These are phyloP conservation scores for Chroicocephalus ridibundus DNA, from an alignment of 2,113 vertebrate species.

Conservation along the genomic window DNA sequence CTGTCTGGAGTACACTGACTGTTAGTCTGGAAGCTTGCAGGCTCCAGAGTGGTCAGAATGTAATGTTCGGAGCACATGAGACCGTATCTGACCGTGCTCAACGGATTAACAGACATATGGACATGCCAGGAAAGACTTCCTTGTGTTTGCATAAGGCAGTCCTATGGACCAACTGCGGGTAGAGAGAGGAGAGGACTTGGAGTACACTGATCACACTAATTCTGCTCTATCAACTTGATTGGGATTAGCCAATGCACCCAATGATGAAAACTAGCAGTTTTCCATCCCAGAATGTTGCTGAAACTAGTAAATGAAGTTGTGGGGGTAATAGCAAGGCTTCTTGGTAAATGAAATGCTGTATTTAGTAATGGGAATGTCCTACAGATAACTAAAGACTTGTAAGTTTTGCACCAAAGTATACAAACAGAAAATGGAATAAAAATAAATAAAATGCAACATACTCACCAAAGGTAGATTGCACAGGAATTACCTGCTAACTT, in stretches of 20 bases:
- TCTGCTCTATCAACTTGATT: neutral
- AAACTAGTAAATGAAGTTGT: neutral
- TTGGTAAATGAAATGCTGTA: neutral
- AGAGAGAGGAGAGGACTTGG: neutral
- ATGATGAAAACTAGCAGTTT: neutral
- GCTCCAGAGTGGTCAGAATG: neutral
- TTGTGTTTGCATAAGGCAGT: neutral
- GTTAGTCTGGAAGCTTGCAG: neutral
- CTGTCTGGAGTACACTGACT: neutral
- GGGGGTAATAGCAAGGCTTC: neutral
- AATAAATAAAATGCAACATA: neutral
- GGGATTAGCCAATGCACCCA: neutral
- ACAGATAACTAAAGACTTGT: neutral
- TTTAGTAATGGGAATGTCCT: neutral
- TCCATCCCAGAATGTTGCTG: neutral
- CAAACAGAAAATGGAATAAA: neutral
- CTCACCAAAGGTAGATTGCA: neutral
- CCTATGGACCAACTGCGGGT: neutral
- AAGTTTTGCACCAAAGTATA: neutral
- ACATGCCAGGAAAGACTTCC: neutral
- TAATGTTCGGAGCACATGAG: neutral
- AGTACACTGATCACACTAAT: accelerated
- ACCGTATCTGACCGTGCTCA: accelerated
- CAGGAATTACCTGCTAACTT: neutral
- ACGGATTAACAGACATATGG: neutral